Base-by-base conservation (phyloP, 2,113 vertebrate species). In the Motacilla tschutschensis region DNA sequence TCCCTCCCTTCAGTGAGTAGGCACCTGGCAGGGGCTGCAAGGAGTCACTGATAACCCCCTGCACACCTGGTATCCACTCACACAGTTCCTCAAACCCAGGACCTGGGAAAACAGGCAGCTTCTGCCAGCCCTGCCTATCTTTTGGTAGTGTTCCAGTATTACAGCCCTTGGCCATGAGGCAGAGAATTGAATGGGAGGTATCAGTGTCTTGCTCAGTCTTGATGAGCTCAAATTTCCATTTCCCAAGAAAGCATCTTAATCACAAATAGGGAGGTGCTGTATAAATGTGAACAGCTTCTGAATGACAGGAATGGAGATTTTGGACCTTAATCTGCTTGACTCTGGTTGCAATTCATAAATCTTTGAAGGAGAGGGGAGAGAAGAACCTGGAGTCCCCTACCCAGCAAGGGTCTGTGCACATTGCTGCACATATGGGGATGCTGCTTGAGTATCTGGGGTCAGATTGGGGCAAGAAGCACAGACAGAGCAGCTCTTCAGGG, bases 251-350 rank as follows among this genome's bases (percentile, higher is more conserved):
- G 64, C 72, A 71, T 38, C 19, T 28, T 85, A 87, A 87, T 90
- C 78, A 73, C 12, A 67, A 81, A 60, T 2, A 79, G 6, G 17
- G 43, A 94, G 91, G 75, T 90, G 89, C 36, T 17, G 0, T 70
- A 66, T 79, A 79, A 73, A 87, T 60, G 76, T 77, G 75, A 90
- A 83, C 64, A 89, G 79, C 67, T 90, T 89, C 93, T 89, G 79
- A 79, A 75, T 79, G 79, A 92, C 53, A 89, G 69, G 72, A 92
- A 83, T 83, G 69, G 57, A 85, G 76, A 89, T 77, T 89, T 48
- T 79, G 76, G 44, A 67, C 55, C 14, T 79, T 89, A 79, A 92
- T 89, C 82, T 87, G 22, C 31, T 48, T 70, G 71, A 24, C 57
- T 87, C 20, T 74, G 57, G 35, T 53, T 0, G 1, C 0, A 3